These are phyloP conservation scores for Menidia beryllina DNA, from an alignment of 2,113 vertebrate genomes.

Conservation along the genomic window DNA sequence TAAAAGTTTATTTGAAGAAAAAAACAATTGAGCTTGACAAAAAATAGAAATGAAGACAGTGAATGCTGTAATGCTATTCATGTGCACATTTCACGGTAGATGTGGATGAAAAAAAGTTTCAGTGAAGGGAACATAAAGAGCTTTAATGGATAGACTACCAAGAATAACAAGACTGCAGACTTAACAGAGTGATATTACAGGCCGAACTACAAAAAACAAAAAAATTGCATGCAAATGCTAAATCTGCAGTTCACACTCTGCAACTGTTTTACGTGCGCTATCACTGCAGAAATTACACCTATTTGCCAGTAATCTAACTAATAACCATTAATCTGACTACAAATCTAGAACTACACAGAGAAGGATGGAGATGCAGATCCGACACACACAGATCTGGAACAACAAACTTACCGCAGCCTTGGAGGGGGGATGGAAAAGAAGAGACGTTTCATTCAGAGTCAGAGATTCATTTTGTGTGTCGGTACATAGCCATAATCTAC, in stretches of 20 bases:
- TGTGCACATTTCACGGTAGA: neutral
- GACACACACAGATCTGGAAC: constrained; percentile 37
- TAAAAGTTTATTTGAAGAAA: too few species aligned
- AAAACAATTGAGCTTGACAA: too few species aligned
- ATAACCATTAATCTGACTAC: neutral
- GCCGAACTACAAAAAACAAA: neutral
- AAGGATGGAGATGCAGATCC: constrained; percentile 15
- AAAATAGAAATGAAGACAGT: too few species aligned
- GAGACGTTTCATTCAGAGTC: constrained; percentile 15
- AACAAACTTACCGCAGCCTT: constrained; percentile 96
- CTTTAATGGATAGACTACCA: neutral
- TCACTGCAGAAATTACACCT: neutral
- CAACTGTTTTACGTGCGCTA: too few species aligned
- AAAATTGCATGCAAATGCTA: neutral
- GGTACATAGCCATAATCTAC: constrained; percentile 4
- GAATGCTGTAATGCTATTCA: neutral
- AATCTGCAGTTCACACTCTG: too few species aligned
- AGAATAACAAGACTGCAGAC: neutral
- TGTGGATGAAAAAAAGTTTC: constrained; percentile 6
- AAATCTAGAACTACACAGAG: neutral
- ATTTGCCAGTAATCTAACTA: neutral
- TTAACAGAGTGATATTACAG: neutral
- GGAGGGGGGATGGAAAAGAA: constrained; percentile 69
- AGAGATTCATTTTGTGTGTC: neutral
- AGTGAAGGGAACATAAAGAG: neutral